phyloP scores from a whole-genome alignment of 2,888 invertebrate genomes.

The Dysmachus trigonus region DNA sequence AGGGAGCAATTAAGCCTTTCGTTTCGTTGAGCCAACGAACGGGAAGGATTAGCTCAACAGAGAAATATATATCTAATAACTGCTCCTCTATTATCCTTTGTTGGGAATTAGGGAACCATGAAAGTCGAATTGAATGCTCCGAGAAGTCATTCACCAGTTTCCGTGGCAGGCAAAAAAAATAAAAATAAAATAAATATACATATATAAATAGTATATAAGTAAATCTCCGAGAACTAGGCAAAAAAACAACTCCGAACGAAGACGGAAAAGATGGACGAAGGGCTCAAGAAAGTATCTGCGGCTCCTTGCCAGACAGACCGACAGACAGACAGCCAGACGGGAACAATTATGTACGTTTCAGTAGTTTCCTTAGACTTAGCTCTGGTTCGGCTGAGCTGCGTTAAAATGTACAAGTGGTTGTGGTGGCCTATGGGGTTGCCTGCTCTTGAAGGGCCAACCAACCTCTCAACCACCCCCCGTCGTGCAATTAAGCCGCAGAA shows the following conservation, averaged over 20 bases:
- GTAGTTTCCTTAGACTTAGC: constrained; percentile 10
- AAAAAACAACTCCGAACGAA: background rate
- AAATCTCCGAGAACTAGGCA: background rate
- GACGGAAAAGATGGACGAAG: background rate
- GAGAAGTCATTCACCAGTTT: constrained; percentile 21
- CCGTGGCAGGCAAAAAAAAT: background rate
- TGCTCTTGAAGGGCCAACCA: background rate
- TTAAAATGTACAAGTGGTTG: background rate
- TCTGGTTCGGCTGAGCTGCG: background rate
- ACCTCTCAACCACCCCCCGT: background rate
- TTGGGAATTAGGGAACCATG: constrained; percentile 19
- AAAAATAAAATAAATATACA: background rate
- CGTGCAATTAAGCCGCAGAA: background rate
- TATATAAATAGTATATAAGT: too few species aligned
- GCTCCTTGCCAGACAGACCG: background rate
- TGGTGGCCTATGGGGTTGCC: constrained; percentile 13
- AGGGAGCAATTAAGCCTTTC: constrained; percentile 27
- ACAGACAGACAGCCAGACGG: background rate
- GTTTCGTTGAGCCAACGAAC: background rate
- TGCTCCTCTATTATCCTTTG: constrained; percentile 22
- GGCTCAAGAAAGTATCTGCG: constrained; percentile 1
- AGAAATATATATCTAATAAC: constrained; percentile 5
- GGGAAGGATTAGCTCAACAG: background rate
- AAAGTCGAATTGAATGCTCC: constrained; percentile 32
- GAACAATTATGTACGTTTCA: constrained; percentile 26